A percentile compares a stretch with the other conserved stretches of the same genome.
These are phyloP conservation scores for Oostethus manadensis DNA, from an alignment of 2,113 vertebrate species.

Conservation along the genomic window DNA sequence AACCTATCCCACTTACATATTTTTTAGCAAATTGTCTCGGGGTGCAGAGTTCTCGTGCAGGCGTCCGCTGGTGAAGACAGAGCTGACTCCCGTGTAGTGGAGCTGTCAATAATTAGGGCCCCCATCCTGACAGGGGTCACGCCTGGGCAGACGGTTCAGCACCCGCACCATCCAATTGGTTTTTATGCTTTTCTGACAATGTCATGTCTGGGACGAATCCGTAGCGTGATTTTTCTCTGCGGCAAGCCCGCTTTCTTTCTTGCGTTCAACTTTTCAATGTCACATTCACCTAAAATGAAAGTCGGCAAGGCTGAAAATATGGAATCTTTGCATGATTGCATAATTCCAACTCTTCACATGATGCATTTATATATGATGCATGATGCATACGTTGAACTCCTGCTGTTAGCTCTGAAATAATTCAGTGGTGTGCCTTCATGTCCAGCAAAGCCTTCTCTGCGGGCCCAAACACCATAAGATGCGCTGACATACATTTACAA, in stretches of 20 bases:
- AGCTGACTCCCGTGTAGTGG: slow-evolving; percentile 51
- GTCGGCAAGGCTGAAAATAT: no score
- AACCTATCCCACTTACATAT: slow-evolving; percentile 4
- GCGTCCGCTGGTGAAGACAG: slow-evolving; percentile 29
- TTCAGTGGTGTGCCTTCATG: no score
- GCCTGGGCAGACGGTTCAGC: slow-evolving; percentile 50
- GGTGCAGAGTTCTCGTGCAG: slow-evolving; percentile 9
- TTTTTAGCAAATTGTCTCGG: slow-evolving; percentile 31
- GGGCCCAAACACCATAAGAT: no score
- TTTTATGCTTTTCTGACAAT: slow-evolving; percentile 58
- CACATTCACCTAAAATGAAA: no score
- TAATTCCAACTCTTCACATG: neutral
- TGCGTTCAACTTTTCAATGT: no score
- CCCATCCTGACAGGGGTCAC: slow-evolving; percentile 56
- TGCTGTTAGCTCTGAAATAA: no score
- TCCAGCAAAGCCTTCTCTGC: no score
- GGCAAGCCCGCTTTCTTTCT: slow-evolving; percentile 17
- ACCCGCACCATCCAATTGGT: slow-evolving; percentile 61
- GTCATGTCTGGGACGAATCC: slow-evolving; percentile 27
- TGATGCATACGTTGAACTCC: no score
- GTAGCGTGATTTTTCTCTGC: slow-evolving; percentile 26
- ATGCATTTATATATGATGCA: no score
- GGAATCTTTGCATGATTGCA: no score
- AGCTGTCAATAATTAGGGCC: slow-evolving; percentile 68
- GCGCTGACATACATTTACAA: no score